Conservation (phyloP, 1,140 invertebrate species). For the Calliopsis andreniformis region DNA sequence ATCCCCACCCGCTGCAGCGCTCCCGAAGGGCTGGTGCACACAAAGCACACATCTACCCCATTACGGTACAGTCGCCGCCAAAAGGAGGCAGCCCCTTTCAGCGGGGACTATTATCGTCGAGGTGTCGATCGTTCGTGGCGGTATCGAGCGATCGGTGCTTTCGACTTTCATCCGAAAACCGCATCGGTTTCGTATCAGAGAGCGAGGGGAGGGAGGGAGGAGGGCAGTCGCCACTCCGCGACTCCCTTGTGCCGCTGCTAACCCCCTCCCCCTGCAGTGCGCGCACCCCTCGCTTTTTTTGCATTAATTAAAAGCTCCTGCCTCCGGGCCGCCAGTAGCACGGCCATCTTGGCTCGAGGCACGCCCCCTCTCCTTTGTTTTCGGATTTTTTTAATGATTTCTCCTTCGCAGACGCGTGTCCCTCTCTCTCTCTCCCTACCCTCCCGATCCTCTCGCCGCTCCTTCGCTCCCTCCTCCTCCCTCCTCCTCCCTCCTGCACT, state of each 20-base stretch:
- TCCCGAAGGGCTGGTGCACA: conserved; percentile 66
- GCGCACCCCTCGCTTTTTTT: conserved; percentile 65
- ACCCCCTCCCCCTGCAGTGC: neutral
- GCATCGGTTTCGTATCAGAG: neutral
- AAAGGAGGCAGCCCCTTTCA: conserved; percentile 46
- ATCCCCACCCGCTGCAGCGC: conserved; percentile 60
- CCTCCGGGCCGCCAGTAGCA: conserved; percentile 70
- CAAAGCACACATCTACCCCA: conserved; percentile 71
- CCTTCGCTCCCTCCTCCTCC: neutral
- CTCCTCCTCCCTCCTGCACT: neutral
- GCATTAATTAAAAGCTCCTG: conserved; percentile 80
- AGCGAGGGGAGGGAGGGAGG: neutral
- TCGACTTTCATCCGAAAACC: conserved; percentile 36
- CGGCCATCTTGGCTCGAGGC: conserved; percentile 80
- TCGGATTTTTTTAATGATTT: conserved; percentile 78
- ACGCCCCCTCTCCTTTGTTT: conserved; percentile 80
- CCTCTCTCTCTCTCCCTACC: conserved; percentile 36
- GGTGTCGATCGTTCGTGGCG: neutral
- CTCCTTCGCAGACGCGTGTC: conserved; percentile 66
- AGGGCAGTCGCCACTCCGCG: conserved; percentile 22
- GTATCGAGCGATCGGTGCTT: conserved; percentile 42
- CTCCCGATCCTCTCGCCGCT: conserved; percentile 8
- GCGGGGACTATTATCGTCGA: conserved; percentile 11
- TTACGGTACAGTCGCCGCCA: conserved; percentile 67
- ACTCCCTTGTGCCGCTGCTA: conserved; percentile 31